These are phyloP conservation scores for Rallus limicola DNA, from an alignment of 2,113 vertebrate species.

Conservation along the genomic window DNA sequence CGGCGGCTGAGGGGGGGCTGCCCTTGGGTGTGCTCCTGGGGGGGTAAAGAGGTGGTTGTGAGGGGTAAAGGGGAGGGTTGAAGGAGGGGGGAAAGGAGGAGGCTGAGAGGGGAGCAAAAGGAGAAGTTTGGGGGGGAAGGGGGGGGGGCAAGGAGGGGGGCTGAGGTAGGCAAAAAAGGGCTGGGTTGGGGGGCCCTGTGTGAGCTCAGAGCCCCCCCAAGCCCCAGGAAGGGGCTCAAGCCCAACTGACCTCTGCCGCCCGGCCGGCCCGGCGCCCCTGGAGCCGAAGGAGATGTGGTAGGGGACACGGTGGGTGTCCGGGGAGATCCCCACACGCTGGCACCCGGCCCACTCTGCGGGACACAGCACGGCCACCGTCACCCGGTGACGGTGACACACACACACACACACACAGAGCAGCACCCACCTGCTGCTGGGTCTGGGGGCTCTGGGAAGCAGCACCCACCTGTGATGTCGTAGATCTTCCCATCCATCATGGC, in stretches of 20 bases:
- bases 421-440: no score
- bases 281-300: conserved; percentile 94
- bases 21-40: conserved; percentile 80
- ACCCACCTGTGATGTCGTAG: conserved; percentile 96
- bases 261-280: conserved; percentile 75
- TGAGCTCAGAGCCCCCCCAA: rapidly evolving
- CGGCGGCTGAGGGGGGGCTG: conserved; percentile 76
- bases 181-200: rapidly evolving
- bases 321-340: conserved; percentile 90
- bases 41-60: no score
- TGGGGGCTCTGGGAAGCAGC: neutral
- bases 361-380: rapidly evolving
- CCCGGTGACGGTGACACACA: no score
- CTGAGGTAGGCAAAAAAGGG: no score
- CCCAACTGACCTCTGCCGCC: conserved; percentile 82
- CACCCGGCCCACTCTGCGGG: conserved; percentile 93
- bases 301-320: conserved; percentile 91
- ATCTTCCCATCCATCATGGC: conserved; percentile 93
- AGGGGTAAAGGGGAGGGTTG: no score
- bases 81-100: neutral
- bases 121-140: no score
- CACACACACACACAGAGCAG: no score
- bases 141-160: no score
- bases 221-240: neutral
- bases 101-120: no score